phyloP scores from a whole-genome alignment of 1,140 invertebrate genomes.

The Meteorus sp. region DNA sequence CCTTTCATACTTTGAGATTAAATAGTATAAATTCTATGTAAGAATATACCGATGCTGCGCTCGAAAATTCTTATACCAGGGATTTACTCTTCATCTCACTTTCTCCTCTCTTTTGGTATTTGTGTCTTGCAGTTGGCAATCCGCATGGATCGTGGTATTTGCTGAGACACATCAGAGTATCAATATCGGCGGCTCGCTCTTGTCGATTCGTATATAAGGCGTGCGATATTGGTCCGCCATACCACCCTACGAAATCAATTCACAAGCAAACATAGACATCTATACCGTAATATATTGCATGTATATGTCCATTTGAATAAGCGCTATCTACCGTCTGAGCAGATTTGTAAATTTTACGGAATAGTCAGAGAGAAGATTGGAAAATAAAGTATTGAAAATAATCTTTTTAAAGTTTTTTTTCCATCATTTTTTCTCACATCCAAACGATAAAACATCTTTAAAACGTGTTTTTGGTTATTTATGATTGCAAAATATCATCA shows the following conservation, averaged over 20 bases:
- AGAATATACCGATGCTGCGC: too few relatives aligned
- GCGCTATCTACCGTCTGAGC: too few relatives aligned
- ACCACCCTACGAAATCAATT: conserved; percentile 13
- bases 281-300: neutral
- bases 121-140: conserved; percentile 11
- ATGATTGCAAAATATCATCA: too few relatives aligned
- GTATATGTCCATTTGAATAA: neutral
- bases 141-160: conserved; percentile 18
- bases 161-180: conserved; percentile 19
- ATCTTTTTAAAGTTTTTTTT: too few relatives aligned
- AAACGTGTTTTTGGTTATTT: too few relatives aligned
- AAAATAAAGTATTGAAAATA: neutral
- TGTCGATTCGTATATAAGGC: conserved; percentile 2
- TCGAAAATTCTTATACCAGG: neutral
- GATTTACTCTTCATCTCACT: conserved; percentile 9
- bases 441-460: too few relatives aligned
- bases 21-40: too few relatives aligned
- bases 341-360: neutral
- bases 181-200: conserved; percentile 19
- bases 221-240: conserved; percentile 7
- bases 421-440: too few relatives aligned
- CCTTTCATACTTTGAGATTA: too few relatives aligned
- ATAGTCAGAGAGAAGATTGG: neutral
- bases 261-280: conserved; percentile 7
- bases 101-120: too few relatives aligned